A percentile compares a stretch with the other conserved stretches of the same genome.
Evolutionary conservation across 2,113 vertebrate genomes (phyloP).

Genomic region (Amia ocellicauda): DNA sequence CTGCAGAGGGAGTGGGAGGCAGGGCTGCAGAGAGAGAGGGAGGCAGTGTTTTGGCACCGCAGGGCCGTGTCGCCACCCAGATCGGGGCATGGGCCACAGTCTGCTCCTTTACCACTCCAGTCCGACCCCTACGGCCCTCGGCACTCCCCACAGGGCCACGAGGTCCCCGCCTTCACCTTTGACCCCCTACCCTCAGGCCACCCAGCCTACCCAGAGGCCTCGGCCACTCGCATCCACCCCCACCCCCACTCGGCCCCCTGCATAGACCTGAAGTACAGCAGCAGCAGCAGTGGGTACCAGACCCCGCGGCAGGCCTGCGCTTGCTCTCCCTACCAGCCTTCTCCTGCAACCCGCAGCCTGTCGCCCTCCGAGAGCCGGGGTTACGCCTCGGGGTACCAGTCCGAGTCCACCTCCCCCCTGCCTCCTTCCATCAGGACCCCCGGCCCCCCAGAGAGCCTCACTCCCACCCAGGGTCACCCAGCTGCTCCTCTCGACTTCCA

Average conservation of each 20-base stretch:
- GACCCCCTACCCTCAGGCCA: slow-evolving; percentile 69
- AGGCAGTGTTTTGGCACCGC: slow-evolving; percentile 58
- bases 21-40: slow-evolving; percentile 32
- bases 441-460: slow-evolving; percentile 24
- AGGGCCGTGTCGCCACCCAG: slow-evolving; percentile 49
- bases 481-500: slow-evolving; percentile 22
- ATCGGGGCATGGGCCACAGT: slow-evolving; percentile 25
- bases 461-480: slow-evolving; percentile 21
- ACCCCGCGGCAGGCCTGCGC: slow-evolving; percentile 55
- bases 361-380: slow-evolving; percentile 58
- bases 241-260: slow-evolving; percentile 50
- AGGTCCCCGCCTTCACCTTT: slow-evolving; percentile 58
- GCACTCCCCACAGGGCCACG: slow-evolving; percentile 54
- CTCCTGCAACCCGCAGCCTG: slow-evolving; percentile 45
- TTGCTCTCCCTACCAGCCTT: slow-evolving; percentile 56
- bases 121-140: slow-evolving; percentile 50
- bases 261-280: slow-evolving; percentile 74
- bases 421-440: slow-evolving; percentile 47
- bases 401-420: slow-evolving; percentile 57
- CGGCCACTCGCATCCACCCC: slow-evolving; percentile 52
- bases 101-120: slow-evolving; percentile 49
- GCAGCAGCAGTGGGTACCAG: slow-evolving; percentile 62
- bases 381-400: slow-evolving; percentile 63
- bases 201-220: slow-evolving; percentile 59
- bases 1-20: slow-evolving; percentile 15